Evolutionary conservation across 2,797 vertebrate species (phyloP).

Genomic region (Ctenosaura bakeri): DNA sequence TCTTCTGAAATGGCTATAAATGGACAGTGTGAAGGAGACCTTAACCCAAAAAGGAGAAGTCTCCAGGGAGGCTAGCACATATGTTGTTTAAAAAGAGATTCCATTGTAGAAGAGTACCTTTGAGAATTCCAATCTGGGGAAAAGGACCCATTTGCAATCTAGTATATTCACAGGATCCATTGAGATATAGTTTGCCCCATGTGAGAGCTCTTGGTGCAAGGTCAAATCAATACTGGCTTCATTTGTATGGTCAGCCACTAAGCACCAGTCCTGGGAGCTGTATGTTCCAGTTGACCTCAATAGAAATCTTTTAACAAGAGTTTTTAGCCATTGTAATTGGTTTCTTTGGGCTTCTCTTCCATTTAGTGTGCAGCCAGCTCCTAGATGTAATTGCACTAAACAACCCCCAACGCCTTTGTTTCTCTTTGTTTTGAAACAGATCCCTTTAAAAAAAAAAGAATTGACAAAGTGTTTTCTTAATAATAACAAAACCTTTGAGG

Average conservation of each 20-base stretch:
- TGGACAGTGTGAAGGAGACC: too few relatives aligned
- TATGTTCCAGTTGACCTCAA: neutral
- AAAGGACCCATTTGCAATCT: neutral
- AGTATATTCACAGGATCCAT: neutral
- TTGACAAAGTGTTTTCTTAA: neutral
- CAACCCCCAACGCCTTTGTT: neutral
- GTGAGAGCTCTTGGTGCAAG: neutral
- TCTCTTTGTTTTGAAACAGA: neutral
- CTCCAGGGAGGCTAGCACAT: too few relatives aligned
- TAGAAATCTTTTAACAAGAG: slow-evolving; percentile 11
- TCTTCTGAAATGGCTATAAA: too few relatives aligned
- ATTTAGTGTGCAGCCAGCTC: neutral
- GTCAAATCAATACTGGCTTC: neutral
- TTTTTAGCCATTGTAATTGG: slow-evolving; percentile 31
- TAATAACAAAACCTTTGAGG: neutral
- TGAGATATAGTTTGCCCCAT: too few relatives aligned
- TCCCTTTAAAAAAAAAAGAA: neutral
- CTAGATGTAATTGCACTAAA: neutral
- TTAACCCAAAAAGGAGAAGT: too few relatives aligned
- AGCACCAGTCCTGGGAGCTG: neutral
- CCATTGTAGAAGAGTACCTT: neutral
- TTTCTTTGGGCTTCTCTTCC: slow-evolving; percentile 20
- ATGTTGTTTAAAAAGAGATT: neutral
- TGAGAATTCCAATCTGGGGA: neutral
- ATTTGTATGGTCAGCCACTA: neutral